These are phyloP conservation scores for Cantharis flavilabris DNA, from an alignment of 2,888 invertebrate species.

Conservation along the genomic window DNA sequence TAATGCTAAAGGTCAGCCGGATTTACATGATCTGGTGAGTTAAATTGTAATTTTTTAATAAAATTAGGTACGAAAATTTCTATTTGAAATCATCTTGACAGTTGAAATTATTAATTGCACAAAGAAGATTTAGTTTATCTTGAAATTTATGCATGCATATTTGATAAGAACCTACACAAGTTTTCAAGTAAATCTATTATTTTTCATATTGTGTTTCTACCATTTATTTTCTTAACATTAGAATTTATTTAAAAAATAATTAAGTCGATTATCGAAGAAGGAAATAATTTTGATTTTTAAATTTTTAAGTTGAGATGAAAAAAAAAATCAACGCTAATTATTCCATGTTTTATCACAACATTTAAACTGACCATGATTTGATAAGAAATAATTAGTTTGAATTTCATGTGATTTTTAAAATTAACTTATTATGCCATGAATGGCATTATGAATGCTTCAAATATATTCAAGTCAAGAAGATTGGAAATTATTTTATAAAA, in stretches of 20 bases:
- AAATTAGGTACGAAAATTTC: neutral
- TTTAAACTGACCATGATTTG: neutral
- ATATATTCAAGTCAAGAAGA: too few relatives aligned
- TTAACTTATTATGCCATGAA: neutral
- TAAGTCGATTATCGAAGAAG: neutral
- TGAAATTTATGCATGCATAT: neutral
- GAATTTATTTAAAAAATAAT: neutral
- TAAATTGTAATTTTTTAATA: neutral
- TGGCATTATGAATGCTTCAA: neutral
- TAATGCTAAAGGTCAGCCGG: conserved; percentile 61
- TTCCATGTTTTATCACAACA: neutral
- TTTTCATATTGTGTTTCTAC: neutral
- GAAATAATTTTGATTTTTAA: neutral
- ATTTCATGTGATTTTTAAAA: neutral
- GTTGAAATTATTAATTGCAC: neutral
- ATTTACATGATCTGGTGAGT: conserved; percentile 71
- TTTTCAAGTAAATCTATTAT: neutral
- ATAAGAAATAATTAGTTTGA: neutral
- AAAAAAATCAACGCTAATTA: neutral
- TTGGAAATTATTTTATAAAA: too few relatives aligned
- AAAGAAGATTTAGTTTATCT: neutral
- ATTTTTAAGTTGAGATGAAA: neutral
- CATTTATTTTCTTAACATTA: neutral
- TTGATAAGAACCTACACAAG: neutral
- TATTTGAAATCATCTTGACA: neutral